Evolutionary conservation across 1,140 invertebrate species (phyloP).

Genomic region (Micrasema minimum): DNA sequence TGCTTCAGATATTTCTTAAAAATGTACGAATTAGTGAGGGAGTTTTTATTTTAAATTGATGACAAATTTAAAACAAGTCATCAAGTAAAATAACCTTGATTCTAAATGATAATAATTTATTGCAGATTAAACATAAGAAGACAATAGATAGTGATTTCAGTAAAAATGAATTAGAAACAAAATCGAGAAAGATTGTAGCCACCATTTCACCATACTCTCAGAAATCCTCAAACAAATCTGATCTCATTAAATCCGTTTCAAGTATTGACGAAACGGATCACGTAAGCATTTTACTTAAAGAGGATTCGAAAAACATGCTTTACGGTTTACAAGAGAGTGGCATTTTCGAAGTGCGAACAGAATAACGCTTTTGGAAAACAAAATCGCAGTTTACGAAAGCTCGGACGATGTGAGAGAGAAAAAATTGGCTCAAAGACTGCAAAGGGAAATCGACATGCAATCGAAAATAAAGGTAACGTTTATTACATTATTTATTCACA

Average conservation of each 20-base stretch:
- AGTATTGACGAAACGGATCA: constrained; percentile 22
- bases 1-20: no score
- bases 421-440: constrained; percentile 68
- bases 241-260: constrained; percentile 41
- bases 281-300: constrained; percentile 35
- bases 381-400: constrained; percentile 70
- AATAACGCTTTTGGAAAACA: constrained; percentile 69
- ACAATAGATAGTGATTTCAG: constrained; percentile 39
- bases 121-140: constrained; percentile 48
- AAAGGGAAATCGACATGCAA: constrained; percentile 68
- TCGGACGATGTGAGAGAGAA: constrained; percentile 69
- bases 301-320: constrained; percentile 47
- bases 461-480: constrained; percentile 62
- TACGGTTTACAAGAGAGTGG: constrained; percentile 71
- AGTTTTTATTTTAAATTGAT: no score
- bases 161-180: constrained; percentile 49
- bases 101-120: constrained; percentile 21
- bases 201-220: constrained; percentile 66
- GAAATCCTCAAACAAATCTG: constrained; percentile 57
- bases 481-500: no score
- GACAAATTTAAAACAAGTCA: no score
- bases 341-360: constrained; percentile 73
- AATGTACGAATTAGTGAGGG: no score
- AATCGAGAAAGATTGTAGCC: constrained; percentile 61
- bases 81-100: no score